Evolutionary conservation across 2,797 vertebrate genomes (phyloP), one percentile per base, ranked within the genome.

Genomic region (Chanos chanos): DNA sequence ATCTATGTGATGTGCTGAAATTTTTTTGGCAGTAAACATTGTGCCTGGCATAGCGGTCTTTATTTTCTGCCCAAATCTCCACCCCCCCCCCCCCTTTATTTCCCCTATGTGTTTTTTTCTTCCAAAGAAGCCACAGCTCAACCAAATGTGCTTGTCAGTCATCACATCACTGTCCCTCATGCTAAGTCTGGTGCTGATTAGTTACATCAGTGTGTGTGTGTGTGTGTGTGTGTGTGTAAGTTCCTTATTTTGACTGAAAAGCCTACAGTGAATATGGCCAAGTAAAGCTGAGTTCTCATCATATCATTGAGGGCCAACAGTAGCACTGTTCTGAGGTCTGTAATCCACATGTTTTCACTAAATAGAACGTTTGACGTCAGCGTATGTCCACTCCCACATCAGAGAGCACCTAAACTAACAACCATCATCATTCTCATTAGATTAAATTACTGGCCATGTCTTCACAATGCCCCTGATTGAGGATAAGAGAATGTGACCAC

Each of bases 361-460:
- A 51, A 56, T 33, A 36, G 31, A 61, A 51, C 44, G 19, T 44
- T 45, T 45, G 39, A 53, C 22, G 37, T 49, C 39, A 39, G 39
- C 18, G 25, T 40, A 49, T 51, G 47, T 39, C 13, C 3, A 19
- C 25, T 40, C 6, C 27, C 61, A 45, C 50, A 66, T 50, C 57
- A 61, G 10, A 52, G 13, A 57, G 28, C 40, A 5, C 13, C 51
- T 39, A 13, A 43, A 15, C 49, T 47, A 8, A 51, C 27, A 33
- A 58, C 36, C 18, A 25, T 21, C 5, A 61, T 44, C 27, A 44
- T 22, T 48, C 16, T 24, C n/a, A 49, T 31, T 22, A 43, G 25
- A 51, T 48, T 21, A 60, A 30, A 59, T 25, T 36, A 48, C 28
- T 49, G 34, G 34, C 43, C 6, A 12, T 37, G 13, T 50, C 6